Evolutionary conservation across 2,888 invertebrate species (phyloP), one percentile per base, ranked within the genome.

Genomic region (Troides aeacus): DNA sequence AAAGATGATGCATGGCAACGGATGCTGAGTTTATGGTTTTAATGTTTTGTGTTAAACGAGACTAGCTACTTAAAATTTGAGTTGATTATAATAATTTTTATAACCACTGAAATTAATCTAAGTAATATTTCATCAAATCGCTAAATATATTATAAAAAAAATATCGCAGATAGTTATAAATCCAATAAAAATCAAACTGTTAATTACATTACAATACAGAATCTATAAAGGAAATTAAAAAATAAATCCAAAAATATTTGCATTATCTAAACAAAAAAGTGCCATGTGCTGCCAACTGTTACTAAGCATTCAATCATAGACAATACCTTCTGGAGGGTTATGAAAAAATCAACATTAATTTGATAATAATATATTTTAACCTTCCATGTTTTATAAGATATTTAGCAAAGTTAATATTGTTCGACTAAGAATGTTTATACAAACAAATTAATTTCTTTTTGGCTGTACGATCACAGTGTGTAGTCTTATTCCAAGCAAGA

Each of bases 401-500:
- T 50, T 50, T 17, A 5, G 50, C 50, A 17, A 12, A 17, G 10
- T 5, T 50, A 50, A 17, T 3, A 18, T 2, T 50, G 18, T 17
- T 50, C 4, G 2, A 50, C 15, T 50, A 15, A 15, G 1, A 50
- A 50, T 50, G 50, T 50, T 53, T 53, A 53, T n/a, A 53, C 18
- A 53, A 53, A 53, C 53, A 53, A n/a, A 18, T n/a, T 53, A 53
- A 53, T 1, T n/a, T 6, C 18, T 60, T 17, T 39, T n/a, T 65
- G 72, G 74, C 73, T 74, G 64, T 39, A 69, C 60, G 68, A 50
- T 23, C 50, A 56, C 12, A 64, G 15, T 21, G 64, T 50, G 53
- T 67, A 60, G 65, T 53, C 56, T 63, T 63, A 59, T 53, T 18
- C 73, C 66, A 39, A 66, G 21, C 24, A 56, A 64, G 56, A 71